Evolutionary conservation across 2,797 vertebrate species (phyloP), one percentile per base, ranked within the genome.

Genomic region (Morelia viridis): DNA sequence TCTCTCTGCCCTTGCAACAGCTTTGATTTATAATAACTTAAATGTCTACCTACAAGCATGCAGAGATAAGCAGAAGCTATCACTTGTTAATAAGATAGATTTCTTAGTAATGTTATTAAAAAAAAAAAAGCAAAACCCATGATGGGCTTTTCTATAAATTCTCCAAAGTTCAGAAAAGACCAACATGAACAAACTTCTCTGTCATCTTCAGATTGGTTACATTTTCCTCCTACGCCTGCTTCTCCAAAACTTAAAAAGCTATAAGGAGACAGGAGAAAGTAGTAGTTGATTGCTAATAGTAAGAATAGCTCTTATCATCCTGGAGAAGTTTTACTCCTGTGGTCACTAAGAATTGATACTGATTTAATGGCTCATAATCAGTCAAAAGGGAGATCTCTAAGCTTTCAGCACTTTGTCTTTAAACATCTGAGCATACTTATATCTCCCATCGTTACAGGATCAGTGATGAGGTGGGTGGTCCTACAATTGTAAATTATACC

Each of bases 11-110:
- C 61, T 93, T 86, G 89, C 93, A 90, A 24, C 61, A 62, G 85
- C 89, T 93, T 95, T 93, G 89, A 94, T 87, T 46, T 84, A 83
- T 71, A 92, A 15, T 31, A 56, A 9, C 57, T 89, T 26, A 13
- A 11, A 89, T 35, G 35, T 84, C 60, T 53, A 68, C 91, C 22
- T 90, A 31, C 71, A 35, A 64, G 2, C 10, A 35, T 71, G 15
- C 8, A 64, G 58, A 92, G 46, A 88, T 89, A 53, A 56, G 5
- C 76, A 89, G 80, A 65, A 65, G 1, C 12, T 22, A 46, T n/a
- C 35, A 85, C 24, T 92, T 26, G 35, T 31, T 28, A 65, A 85
- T 85, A 85, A n/a, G 31, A 10, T 84, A 64, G 7, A 31, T 53
- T n/a, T 57, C 58, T 65, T 85, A 11, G 15, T 50, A 85, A 6